Base-by-base conservation (phyloP, 2,113 vertebrate species). In the Clarias batrachus region DNA sequence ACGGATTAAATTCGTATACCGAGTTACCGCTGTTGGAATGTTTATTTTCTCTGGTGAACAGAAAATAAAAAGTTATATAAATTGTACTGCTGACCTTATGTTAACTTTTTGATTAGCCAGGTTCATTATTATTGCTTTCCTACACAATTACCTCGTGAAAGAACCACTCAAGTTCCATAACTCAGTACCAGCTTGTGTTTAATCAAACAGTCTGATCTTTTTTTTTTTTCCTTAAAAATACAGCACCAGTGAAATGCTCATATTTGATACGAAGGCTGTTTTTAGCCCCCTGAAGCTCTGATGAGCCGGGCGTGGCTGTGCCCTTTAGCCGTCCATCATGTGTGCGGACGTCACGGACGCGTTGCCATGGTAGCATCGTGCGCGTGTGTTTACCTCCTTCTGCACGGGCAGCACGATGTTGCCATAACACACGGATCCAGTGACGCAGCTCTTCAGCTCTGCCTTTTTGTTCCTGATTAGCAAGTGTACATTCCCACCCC, bases 271-370 rank as follows among this genome's bases (percentile, higher is more conserved):
- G 1, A 52, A 62, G 33, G 62, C 70, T n/a, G 33, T 52, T 82
- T 71, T 30, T 82, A 25, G 54, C 54, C 85, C 57, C 59, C 56
- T 79, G 78, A 82, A 60, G 83, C 79, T 87, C 78, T 4, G 82
- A 87, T 19, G 77, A 70, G 60, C 81, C 66, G 77, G 89, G 84
- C 19, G 84, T 89, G 82, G 82, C 76, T 76, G 52, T 83, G 81
- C 82, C 87, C 89, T 90, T 91, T 88, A 89, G 84, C 91, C 92
- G 93, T 92, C 94, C 92, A 90, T 94, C 93, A 93, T 88, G 89
- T 82, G 84, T 79, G 85, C 33, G 71, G 66, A 60, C 91, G 85
- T 92, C 92, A 91, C 88, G 90, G 91, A 91, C 86, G 87, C 41
- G 92, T 95, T 94, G 91, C 92, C 93, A 93, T 95, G 93, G 94